phyloP scores from a whole-genome alignment of 2,888 invertebrate species.

The Epistrophe grossulariae region DNA sequence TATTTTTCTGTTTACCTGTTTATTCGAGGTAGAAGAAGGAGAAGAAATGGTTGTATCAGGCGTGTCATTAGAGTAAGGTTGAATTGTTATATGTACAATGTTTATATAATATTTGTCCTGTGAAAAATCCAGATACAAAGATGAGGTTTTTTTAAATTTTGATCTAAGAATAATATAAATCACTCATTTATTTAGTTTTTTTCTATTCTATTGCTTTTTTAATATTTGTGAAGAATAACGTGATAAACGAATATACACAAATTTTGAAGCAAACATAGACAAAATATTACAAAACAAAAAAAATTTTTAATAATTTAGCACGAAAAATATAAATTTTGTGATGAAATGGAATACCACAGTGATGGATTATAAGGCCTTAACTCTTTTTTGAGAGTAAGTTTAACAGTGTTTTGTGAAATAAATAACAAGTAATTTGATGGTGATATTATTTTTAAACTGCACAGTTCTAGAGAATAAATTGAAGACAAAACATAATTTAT shows the following conservation, averaged over 20 bases:
- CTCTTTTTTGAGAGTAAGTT: slow-evolving; percentile 1
- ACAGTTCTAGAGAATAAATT: neutral
- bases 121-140: slow-evolving; percentile 77
- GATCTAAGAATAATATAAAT: neutral
- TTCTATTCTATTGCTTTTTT: neutral
- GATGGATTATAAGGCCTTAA: slow-evolving; percentile 6
- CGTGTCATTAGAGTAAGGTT: slow-evolving; percentile 79
- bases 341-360: slow-evolving; percentile 34
- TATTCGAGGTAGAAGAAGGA: slow-evolving; percentile 70
- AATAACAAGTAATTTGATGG: neutral
- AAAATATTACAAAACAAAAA: neutral
- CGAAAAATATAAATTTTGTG: slow-evolving; percentile 2
- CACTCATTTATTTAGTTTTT: slow-evolving; percentile 54
- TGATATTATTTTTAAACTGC: neutral
- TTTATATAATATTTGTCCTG: slow-evolving; percentile 81
- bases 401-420: neutral
- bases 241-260: slow-evolving; percentile 1
- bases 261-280: slow-evolving; percentile 16
- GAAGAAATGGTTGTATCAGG: slow-evolving; percentile 66
- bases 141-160: slow-evolving; percentile 66
- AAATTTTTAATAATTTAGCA: slow-evolving; percentile 1
- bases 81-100: slow-evolving; percentile 82
- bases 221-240: neutral
- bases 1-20: slow-evolving; percentile 71
- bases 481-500: neutral